phyloP scores from a whole-genome alignment of 1,140 invertebrate genomes.

The Alviniconcha marisindica region DNA sequence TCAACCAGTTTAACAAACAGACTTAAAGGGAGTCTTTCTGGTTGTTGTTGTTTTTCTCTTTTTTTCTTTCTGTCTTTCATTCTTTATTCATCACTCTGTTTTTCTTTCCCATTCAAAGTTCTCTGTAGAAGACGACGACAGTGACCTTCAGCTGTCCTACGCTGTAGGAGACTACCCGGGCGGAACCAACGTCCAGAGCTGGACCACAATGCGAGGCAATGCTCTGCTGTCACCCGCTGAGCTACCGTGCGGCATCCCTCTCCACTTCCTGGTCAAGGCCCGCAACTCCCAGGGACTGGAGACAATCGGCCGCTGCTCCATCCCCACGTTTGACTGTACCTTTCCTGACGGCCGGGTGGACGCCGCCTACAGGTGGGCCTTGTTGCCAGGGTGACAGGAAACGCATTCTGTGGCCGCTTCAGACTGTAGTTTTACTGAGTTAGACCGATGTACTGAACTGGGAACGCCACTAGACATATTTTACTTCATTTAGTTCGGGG shows the following conservation, averaged over 20 bases:
- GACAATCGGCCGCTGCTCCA: constrained; percentile 36
- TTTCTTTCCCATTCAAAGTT: neutral
- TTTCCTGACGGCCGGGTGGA: constrained; percentile 52
- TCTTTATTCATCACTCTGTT: no score
- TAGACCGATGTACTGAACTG: no score
- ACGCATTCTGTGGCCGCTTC: no score
- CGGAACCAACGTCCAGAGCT: constrained; percentile 49
- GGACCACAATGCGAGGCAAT: constrained; percentile 54
- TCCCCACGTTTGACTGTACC: constrained; percentile 53
- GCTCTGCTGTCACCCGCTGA: constrained; percentile 37
- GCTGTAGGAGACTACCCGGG: constrained; percentile 53
- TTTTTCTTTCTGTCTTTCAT: no score
- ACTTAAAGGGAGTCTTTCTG: no score
- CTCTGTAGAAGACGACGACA: constrained; percentile 12
- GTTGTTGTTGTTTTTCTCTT: no score
- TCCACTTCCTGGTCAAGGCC: constrained; percentile 56
- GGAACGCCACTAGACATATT: no score
- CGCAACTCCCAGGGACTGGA: constrained; percentile 49
- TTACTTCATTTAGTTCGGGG: no score
- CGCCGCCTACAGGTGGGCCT: constrained; percentile 5
- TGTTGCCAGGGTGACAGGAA: neutral
- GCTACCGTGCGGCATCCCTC: constrained; percentile 50
- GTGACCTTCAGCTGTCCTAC: constrained; percentile 29
- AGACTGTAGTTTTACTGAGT: no score
- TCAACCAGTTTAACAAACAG: no score